Base-by-base conservation (phyloP, 2,888 invertebrate genomes). In the Imbricaverruca yamaguchii region DNA sequence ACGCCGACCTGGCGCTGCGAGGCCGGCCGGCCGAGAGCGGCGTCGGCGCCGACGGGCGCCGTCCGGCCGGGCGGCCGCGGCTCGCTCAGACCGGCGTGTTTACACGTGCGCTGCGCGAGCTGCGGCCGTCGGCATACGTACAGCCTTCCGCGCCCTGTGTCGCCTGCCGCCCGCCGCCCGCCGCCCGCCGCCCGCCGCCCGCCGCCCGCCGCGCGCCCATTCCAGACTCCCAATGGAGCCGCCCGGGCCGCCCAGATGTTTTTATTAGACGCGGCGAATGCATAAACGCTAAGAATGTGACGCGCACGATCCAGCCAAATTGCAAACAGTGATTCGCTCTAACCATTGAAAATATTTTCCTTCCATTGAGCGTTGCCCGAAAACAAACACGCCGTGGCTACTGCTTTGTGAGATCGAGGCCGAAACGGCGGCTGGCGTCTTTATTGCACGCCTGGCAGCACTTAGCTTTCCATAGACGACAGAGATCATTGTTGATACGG, bases 241-340 rank as follows among this genome's bases (percentile, higher is more conserved):
- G 11, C 53, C 12, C 55, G 23, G 11, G 74, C 53, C 55, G 11
- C 53, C 12, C 55, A 74, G 74, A 74, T 74, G 74, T 74, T 74
- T 74, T 74, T 74, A 74, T 74, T 74, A 74, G 74, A 55, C 74
- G 55, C 55, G 21, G 18, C 2, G 74, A 74, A 53, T 74, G 55
- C 74, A 74, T 74, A 74, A 55, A 55, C 55, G 74, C 74, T 74
- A 74, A 74, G 74, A 74, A 74, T 74, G 74, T 53, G 74, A 74
- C 74, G 53, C 55, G 21, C 10, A 12, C 55, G 74, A 74, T 18
- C 74, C 74, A 9, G 74, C 74, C 39, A 74, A 74, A 74, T 74
- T 74, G 74, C 74, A 74, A 74, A 74, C 74, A 74, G 74, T 53
- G 74, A 74, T 74, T 74, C 74, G 74, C 74, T 74, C 55, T 74